Evolutionary conservation across 2,888 invertebrate genomes (phyloP), one percentile per base, ranked within the genome.

Genomic region (Zhuqinia jingwanae): DNA sequence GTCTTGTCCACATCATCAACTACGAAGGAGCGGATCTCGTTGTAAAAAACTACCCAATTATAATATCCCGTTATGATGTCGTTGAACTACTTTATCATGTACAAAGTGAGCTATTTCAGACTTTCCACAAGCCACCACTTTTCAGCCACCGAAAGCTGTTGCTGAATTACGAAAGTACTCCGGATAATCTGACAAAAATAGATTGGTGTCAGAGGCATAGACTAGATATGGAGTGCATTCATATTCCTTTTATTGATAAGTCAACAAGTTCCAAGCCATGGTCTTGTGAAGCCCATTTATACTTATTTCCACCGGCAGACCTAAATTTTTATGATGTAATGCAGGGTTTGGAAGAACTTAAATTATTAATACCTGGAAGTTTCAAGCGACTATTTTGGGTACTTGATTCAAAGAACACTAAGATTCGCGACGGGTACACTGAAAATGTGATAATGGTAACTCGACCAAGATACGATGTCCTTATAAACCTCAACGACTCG

Each of bases 211-310:
- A 79, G n/a, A 47, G 30, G 2, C 50, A 50, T 17, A 15, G 73
- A 58, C 13, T 75, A 0, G 60, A 82, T 10, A 58, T 45, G 27
- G 47, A 82, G 25, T 82, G 82, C 47, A 20, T 27, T 15, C 73
- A 82, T 58, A 75, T 82, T 22, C 47, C 60, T 0, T 82, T 11
- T 60, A 13, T 27, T 5, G 82, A 82, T 25, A 22, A 8, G 11
- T 13, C 75, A 1, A 25, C 27, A 1, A 17, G 15, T 0, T 10
- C 76, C 1, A 83, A 83, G n/a, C 76, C 65, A 11, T 83, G 81
- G 81, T 1, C 5, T 11, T 81, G 81, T 25, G 81, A 81, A 58
- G 70, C 58, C 0, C 81, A 81, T 70, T 42, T 81, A 13, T 81
- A 70, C 45, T n/a, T 81, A 22, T 70, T 70, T 58, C 81, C 70